Base-by-base conservation (phyloP, 2,888 invertebrate species). In the Ophraella communa region DNA sequence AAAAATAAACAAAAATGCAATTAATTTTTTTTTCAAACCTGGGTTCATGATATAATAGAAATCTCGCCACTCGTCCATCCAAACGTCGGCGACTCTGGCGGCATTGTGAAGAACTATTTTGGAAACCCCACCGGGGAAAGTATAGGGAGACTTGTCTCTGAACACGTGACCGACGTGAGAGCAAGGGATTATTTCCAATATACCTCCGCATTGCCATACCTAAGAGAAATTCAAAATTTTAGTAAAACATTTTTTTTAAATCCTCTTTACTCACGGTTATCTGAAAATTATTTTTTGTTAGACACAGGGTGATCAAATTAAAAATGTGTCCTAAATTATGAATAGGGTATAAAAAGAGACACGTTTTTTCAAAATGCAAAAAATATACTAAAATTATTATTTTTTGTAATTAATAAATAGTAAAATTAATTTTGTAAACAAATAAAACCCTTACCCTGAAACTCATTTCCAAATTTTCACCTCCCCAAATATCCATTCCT, bases 401-500 rank as follows among this genome's bases (percentile, higher is more conserved):
- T 27, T 27, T 27, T 27, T 1, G 10, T 27, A n/a, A n/a, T n/a
- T n/a, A n/a, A n/a, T n/a, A n/a, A n/a, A n/a, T n/a, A n/a, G 27
- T 2, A 30, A 10, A 10, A 10, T 10, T 30, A 10, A 10, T 10
- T 4, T 10, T 21, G 23, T 4, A n/a, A 23, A 21, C 3, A n/a
- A 11, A 24, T 14, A 53, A 33, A 54, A 14, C 10, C 20, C 21
- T 66, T 70, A 95, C 95, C 88, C 95, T 87, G 83, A 96, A 94
- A 78, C 95, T 95, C 92, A 96, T 94, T 84, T 96, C 96, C 51
- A 96, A 86, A 83, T 96, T 96, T 83, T 96, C 96, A 54, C 94
- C 95, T 56, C 98, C 99, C 98, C 98, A 99, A 77, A 99, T 98
- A 83, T 98, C 96, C 98, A 99, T 98, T 74, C 98, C 98, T 83